Conservation (phyloP, 2,888 invertebrate genomes). For the Busseola fusca region DNA sequence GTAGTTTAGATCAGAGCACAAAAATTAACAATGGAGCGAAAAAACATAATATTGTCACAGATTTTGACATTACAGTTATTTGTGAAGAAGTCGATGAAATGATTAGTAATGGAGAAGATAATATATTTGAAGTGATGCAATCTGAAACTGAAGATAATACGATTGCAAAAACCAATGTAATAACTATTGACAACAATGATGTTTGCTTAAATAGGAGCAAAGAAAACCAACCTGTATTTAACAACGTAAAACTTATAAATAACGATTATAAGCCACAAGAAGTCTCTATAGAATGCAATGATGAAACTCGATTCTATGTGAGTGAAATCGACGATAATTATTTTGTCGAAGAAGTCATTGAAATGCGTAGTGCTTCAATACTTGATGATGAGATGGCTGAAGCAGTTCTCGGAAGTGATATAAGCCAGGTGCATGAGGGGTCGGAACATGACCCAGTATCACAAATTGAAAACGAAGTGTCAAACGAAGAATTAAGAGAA, state of each 20-base stretch:
- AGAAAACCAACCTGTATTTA: conserved; percentile 20
- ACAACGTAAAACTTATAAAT: neutral
- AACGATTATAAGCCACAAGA: neutral
- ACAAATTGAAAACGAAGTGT: neutral
- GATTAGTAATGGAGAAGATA: conserved; percentile 4
- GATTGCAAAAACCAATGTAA: neutral
- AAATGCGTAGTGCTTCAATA: conserved; percentile 33
- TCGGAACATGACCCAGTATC: neutral
- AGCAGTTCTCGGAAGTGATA: conserved; percentile 6
- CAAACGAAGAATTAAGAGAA: neutral
- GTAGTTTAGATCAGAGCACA: neutral
- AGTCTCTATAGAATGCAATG: neutral
- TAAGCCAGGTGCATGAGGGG: neutral
- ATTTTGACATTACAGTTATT: conserved; percentile 19
- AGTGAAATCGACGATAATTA: conserved; percentile 16
- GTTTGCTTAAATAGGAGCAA: neutral
- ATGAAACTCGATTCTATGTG: neutral
- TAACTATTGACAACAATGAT: neutral
- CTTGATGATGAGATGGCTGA: conserved; percentile 35
- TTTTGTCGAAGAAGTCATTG: conserved; percentile 34
- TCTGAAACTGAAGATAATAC: neutral
- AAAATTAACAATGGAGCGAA: neutral
- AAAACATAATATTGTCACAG: neutral
- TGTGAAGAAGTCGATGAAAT: conserved; percentile 25
- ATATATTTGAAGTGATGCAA: neutral